These are phyloP conservation scores for Polypterus senegalus DNA, from an alignment of 2,113 vertebrate species.

Conservation along the genomic window DNA sequence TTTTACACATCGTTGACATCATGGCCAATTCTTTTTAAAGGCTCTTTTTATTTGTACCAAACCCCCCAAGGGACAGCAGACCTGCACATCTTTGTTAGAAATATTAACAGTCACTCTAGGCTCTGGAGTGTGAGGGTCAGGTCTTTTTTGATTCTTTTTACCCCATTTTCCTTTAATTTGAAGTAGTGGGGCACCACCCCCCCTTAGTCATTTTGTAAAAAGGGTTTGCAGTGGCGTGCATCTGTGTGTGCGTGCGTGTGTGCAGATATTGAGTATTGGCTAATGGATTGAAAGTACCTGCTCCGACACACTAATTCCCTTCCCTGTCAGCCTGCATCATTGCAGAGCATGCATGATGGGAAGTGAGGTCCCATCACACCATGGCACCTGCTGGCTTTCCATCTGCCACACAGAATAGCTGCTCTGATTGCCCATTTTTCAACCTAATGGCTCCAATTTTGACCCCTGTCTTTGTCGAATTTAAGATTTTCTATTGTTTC, in stretches of 20 bases:
- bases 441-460: conserved; percentile 55
- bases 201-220: conserved; percentile 30
- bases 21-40: conserved; percentile 41
- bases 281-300: conserved; percentile 72
- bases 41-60: conserved; percentile 45
- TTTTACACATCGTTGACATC: too few relatives aligned
- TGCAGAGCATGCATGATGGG: conserved; percentile 63
- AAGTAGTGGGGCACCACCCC: conserved; percentile 14
- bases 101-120: too few relatives aligned
- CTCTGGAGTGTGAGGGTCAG: conserved; percentile 19
- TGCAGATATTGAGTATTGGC: conserved; percentile 40
- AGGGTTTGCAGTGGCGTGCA: conserved; percentile 32
- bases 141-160: conserved; percentile 19
- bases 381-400: conserved; percentile 86
- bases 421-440: conserved; percentile 66
- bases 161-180: neutral
- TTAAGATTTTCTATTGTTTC: conserved; percentile 45
- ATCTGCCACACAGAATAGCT: conserved; percentile 63
- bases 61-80: conserved; percentile 28
- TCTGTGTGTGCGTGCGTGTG: conserved; percentile 9
- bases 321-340: conserved; percentile 78
- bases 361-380: conserved; percentile 59
- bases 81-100: neutral
- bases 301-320: conserved; percentile 68
- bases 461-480: conserved; percentile 38